Evolutionary conservation across 2,113 vertebrate genomes (phyloP), one percentile per base, ranked within the genome.

Genomic region (Elgaria multicarinata): DNA sequence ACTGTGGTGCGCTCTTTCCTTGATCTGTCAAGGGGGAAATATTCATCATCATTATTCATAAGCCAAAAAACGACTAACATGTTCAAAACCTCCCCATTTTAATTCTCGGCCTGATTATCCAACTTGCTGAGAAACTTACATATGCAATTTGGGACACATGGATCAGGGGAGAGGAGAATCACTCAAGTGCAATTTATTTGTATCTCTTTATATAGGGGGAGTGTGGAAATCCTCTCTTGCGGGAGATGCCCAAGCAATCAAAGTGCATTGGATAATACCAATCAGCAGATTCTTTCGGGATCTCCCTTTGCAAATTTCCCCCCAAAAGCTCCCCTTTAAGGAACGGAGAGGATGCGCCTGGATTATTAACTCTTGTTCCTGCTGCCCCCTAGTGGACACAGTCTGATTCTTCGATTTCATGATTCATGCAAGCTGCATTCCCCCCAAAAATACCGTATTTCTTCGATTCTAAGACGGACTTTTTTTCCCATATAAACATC

Each of bases 351-450:
- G n/a, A 3, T 18, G 4, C 2, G 50, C 39, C 28, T 33, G 50
- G 4, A n/a, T 62, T 67, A 22, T 64, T 85, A 69, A 58, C 2
- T 28, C 28, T 39, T 66, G 53, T 28, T 77, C 78, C 26, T 77
- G 79, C 31, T 87, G 85, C 79, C 85, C 79, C 46, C 71, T 83
- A n/a, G 26, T 69, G 85, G 39, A 83, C 39, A 33, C n/a, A 44
- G 76, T 18, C 58, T 62, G 16, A 62, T 62, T 62, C 58, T 62
- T 62, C 58, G 22, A 62, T 62, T 62, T 62, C 1, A 71, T 9
- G 20, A 14, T 33, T 33, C 28, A 33, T 12, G 69, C 33, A 33
- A 12, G 12, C 31, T 10, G 69, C 8, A 71, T 71, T n/a, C n/a
- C n/a, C n/a, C n/a, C n/a, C n/a, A n/a, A n/a, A n/a, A n/a, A n/a